These are phyloP conservation scores for Trachops cirrhosus DNA, from an alignment of 2,797 vertebrate species.

Conservation along the genomic window DNA sequence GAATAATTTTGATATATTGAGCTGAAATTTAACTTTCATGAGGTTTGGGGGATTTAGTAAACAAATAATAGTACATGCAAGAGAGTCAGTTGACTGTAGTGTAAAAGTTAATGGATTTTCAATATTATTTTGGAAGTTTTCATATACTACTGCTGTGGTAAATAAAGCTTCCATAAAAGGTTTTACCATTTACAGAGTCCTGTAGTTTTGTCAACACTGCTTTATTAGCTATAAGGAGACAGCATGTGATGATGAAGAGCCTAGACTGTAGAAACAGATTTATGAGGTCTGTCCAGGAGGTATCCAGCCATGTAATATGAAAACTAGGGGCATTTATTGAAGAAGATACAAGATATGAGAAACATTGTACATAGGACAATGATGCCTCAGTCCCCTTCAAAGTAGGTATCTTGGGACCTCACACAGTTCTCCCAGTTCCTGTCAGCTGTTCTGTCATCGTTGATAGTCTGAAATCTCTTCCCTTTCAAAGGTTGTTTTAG, in stretches of 20 bases:
- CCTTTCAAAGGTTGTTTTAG: neutral
- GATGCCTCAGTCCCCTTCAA: neutral
- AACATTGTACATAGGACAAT: neutral
- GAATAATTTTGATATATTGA: neutral
- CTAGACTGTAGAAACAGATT: neutral
- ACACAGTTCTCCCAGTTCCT: neutral
- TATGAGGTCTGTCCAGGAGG: neutral
- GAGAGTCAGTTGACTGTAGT: neutral
- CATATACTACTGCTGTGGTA: neutral
- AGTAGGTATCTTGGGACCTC: neutral
- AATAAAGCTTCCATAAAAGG: neutral
- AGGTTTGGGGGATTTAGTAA: neutral
- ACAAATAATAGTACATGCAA: neutral
- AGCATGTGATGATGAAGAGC: neutral
- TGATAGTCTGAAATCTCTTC: neutral
- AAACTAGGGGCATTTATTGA: neutral
- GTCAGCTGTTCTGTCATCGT: neutral
- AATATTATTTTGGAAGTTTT: conserved; percentile 28
- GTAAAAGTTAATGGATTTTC: neutral
- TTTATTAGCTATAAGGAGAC: neutral
- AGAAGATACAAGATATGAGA: neutral
- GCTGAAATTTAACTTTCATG: neutral
- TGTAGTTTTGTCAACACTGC: neutral
- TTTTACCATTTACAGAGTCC: neutral
- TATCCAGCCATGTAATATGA: neutral